Evolutionary conservation across 1,140 invertebrate genomes (phyloP).

Genomic region (Eubasilissa regina): DNA sequence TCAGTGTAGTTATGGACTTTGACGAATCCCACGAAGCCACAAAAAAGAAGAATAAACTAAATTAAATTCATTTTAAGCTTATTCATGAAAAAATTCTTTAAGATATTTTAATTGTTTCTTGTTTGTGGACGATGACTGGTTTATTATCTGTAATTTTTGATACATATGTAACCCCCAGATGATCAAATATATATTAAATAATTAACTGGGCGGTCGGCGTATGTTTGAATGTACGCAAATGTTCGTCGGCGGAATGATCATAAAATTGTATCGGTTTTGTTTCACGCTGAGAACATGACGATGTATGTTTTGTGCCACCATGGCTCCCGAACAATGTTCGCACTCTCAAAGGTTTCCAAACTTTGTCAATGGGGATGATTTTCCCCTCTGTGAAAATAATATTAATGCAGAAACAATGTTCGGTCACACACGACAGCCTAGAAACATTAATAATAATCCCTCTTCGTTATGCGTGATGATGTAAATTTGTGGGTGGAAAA

Average conservation of each 20-base stretch:
- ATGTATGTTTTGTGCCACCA: neutral
- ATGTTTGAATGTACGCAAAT: too few species aligned
- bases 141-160: too few species aligned
- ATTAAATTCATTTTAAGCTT: too few species aligned
- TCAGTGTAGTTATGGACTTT: too few species aligned
- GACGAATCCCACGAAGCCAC: too few species aligned
- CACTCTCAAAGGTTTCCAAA: slow-evolving; percentile 16
- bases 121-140: too few species aligned
- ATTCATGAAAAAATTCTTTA: too few species aligned
- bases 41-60: too few species aligned
- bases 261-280: slow-evolving; percentile 24
- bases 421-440: slow-evolving; percentile 51
- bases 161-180: too few species aligned
- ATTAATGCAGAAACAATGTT: slow-evolving; percentile 59
- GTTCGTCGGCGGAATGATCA: neutral
- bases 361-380: slow-evolving; percentile 19
- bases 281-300: slow-evolving; percentile 11
- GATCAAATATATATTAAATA: too few species aligned
- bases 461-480: slow-evolving; percentile 31
- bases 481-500: slow-evolving; percentile 2
- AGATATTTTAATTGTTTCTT: too few species aligned
- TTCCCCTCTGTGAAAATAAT: slow-evolving; percentile 52
- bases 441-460: slow-evolving; percentile 49
- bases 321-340: slow-evolving; percentile 1
- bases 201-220: too few species aligned